Percentiles rank a stretch among this genome's conserved stretches.
Evolutionary conservation across 2,113 vertebrate genomes (phyloP).

Genomic region (Corythornis vintsioides): DNA sequence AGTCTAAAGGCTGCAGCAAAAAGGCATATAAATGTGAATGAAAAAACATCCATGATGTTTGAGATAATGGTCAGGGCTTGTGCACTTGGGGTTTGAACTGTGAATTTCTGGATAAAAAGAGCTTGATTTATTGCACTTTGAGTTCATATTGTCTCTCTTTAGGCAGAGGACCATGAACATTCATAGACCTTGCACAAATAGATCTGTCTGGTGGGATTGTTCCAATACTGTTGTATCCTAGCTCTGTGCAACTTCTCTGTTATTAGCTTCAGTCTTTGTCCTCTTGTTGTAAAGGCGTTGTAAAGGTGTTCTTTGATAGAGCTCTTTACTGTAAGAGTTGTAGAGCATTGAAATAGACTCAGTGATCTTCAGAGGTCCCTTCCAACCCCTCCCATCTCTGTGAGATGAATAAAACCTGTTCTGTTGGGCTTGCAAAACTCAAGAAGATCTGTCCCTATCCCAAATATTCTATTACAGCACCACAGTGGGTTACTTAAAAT

Average conservation of each 20-base stretch:
- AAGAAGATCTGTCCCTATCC: not conserved
- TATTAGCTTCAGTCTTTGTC: not conserved
- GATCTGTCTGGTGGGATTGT: not conserved
- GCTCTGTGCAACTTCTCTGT: not conserved
- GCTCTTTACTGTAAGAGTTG: too few species aligned
- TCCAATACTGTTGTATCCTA: not conserved
- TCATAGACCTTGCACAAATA: not conserved
- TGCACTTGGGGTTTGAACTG: not conserved
- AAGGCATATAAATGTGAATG: not conserved
- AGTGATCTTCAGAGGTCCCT: too few species aligned
- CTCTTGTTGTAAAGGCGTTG: not conserved
- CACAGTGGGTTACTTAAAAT: not conserved
- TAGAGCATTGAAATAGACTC: too few species aligned
- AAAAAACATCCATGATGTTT: not conserved
- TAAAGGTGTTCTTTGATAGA: too few species aligned
- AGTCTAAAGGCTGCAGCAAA: not conserved
- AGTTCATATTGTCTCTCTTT: not conserved
- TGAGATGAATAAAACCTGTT: not conserved
- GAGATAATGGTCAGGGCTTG: not conserved
- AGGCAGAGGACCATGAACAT: not conserved
- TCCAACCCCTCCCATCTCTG: not conserved
- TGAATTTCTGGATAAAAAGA: not conserved
- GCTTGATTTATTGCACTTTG: not conserved
- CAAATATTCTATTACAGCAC: not conserved
- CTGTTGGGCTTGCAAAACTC: not conserved